These are phyloP conservation scores for Semaprochilodus insignis DNA, from an alignment of 2,797 vertebrate species.

Conservation along the genomic window DNA sequence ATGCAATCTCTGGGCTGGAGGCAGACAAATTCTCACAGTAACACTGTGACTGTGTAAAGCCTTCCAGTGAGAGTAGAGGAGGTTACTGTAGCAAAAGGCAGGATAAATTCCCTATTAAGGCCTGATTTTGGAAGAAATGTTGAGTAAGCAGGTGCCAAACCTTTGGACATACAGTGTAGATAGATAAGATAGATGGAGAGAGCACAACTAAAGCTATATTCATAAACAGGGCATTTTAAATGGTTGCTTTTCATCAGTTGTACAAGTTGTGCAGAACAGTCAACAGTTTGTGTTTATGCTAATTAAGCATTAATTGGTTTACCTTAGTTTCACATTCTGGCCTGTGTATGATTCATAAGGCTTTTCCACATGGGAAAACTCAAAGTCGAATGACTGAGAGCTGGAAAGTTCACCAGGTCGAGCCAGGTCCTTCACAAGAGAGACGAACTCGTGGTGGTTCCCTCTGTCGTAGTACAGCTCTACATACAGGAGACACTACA, in stretches of 20 bases:
- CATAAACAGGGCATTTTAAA: not conserved
- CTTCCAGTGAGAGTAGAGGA: too few relatives aligned
- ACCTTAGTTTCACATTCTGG: conserved; percentile 98
- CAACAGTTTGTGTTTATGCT: not conserved
- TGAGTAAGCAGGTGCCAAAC: too few relatives aligned
- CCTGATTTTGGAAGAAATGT: too few relatives aligned
- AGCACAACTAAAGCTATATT: not conserved
- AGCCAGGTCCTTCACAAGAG: conserved; percentile 96
- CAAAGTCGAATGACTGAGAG: conserved; percentile 96
- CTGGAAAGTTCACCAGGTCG: conserved; percentile 95
- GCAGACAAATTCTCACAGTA: too few relatives aligned
- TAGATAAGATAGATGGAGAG: not conserved
- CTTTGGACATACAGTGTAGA: too few relatives aligned
- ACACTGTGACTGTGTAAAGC: too few relatives aligned
- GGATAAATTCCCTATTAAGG: too few relatives aligned
- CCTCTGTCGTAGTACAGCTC: conserved; percentile 98
- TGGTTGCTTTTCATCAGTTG: not conserved
- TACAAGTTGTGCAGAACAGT: not conserved
- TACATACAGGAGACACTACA: conserved; percentile 56
- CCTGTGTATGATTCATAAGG: conserved; percentile 98
- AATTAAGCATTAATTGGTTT: conserved; percentile 45
- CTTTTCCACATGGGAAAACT: conserved; percentile 98
- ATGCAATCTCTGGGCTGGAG: too few relatives aligned
- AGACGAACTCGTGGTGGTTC: conserved; percentile 98
- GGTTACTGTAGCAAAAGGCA: too few relatives aligned